Percentiles rank a stretch among this genome's conserved stretches.
Conservation (phyloP, 2,797 vertebrate species). For the Uromys caudimaculatus region DNA sequence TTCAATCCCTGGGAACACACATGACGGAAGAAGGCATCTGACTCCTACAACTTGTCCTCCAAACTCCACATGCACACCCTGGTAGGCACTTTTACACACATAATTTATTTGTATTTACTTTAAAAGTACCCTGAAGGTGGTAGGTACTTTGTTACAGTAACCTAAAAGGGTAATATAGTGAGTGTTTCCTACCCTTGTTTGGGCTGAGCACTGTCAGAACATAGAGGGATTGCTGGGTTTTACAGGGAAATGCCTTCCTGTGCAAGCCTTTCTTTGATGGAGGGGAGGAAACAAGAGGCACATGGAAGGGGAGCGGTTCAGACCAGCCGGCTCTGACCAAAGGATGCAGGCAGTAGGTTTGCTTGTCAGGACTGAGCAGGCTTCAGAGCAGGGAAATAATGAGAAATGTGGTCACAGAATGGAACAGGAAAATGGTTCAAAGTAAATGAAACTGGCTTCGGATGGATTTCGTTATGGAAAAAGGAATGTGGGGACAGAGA, state of each 20-base stretch:
- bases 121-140: background rate
- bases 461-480: constrained; percentile 16
- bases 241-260: background rate
- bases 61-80: no score
- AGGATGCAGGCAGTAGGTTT: background rate
- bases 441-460: constrained; percentile 43
- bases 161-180: background rate
- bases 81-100: background rate
- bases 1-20: background rate
- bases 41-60: background rate
- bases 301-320: background rate
- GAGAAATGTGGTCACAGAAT: constrained; percentile 11
- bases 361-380: constrained; percentile 9
- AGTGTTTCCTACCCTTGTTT: background rate
- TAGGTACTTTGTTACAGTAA: background rate
- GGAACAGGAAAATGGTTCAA: background rate
- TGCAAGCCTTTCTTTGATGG: background rate
- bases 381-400: constrained; percentile 8
- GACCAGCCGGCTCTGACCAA: background rate
- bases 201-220: background rate
- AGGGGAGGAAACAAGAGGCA: background rate
- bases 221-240: background rate
- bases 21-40: background rate
- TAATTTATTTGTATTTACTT: background rate
- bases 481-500: background rate